phyloP scores from a whole-genome alignment of 2,113 vertebrate genomes.

The Pollimyrus isidori region DNA sequence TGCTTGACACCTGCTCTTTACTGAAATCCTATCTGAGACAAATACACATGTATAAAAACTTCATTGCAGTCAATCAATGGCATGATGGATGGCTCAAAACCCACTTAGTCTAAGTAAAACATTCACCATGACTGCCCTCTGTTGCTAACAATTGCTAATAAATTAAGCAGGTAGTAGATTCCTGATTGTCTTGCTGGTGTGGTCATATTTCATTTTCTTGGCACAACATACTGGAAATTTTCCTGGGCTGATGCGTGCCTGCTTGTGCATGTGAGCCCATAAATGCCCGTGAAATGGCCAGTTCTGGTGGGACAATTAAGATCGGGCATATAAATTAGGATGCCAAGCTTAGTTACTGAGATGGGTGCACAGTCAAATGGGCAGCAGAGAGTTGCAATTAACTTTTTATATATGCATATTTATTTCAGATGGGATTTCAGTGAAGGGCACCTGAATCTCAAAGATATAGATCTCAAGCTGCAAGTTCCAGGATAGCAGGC shows the following conservation, averaged over 20 bases:
- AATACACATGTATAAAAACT: constrained; percentile 11
- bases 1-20: neutral
- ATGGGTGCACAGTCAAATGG: neutral
- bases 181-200: constrained; percentile 31
- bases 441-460: neutral
- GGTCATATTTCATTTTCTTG: constrained; percentile 40
- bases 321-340: constrained; percentile 7
- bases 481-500: neutral
- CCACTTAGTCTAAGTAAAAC: constrained; percentile 33
- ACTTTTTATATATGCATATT: constrained; percentile 11
- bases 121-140: constrained; percentile 3
- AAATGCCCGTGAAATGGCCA: constrained; percentile 37
- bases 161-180: constrained; percentile 34
- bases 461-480: neutral
- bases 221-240: constrained; percentile 43
- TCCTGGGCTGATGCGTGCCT: constrained; percentile 29
- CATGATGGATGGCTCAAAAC: constrained; percentile 29
- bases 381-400: neutral
- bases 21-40: constrained; percentile 13
- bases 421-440: constrained; percentile 12
- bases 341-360: neutral
- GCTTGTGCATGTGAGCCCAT: constrained; percentile 33
- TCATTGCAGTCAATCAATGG: constrained; percentile 21
- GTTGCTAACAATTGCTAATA: constrained; percentile 36
- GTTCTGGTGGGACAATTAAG: constrained; percentile 6